Evolutionary conservation across 1,140 invertebrate species (phyloP).

Genomic region (Polypedilum vanderplanki): DNA sequence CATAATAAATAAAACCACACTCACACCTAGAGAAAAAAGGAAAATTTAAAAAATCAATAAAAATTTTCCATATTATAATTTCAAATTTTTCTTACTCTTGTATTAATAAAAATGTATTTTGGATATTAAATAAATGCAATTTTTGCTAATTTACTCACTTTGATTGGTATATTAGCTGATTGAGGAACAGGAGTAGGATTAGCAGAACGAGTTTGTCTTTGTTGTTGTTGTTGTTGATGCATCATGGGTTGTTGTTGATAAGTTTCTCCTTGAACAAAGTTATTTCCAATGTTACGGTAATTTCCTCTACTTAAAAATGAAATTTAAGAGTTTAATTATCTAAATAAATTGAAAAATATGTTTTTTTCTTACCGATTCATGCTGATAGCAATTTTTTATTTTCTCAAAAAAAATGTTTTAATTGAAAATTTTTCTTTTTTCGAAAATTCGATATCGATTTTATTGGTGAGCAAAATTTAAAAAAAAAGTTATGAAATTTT

Average conservation of each 20-base stretch:
- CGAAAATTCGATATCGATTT: too few species aligned
- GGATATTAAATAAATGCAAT: background rate
- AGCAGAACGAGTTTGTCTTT: too few species aligned
- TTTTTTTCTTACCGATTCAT: background rate
- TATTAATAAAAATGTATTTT: too few species aligned
- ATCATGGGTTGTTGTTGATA: background rate
- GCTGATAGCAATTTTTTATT: background rate
- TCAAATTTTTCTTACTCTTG: background rate
- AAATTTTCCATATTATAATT: background rate
- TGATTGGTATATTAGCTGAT: background rate
- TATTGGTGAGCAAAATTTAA: too few species aligned
- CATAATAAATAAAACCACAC: background rate
- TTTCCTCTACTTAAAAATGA: background rate
- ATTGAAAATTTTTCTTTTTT: too few species aligned
- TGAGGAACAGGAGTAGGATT: background rate
- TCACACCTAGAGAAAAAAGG: slow-evolving; percentile 15
- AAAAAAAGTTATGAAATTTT: too few species aligned
- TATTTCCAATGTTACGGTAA: background rate
- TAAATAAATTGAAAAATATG: background rate
- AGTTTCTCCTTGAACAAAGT: slow-evolving; percentile 17
- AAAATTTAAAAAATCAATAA: slow-evolving; percentile 27
- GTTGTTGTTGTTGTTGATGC: too few species aligned
- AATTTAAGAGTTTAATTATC: background rate
- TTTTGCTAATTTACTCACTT: background rate
- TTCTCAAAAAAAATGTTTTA: too few species aligned